Base-by-base conservation (phyloP, 1,140 invertebrate genomes). In the Drosophila lini region DNA sequence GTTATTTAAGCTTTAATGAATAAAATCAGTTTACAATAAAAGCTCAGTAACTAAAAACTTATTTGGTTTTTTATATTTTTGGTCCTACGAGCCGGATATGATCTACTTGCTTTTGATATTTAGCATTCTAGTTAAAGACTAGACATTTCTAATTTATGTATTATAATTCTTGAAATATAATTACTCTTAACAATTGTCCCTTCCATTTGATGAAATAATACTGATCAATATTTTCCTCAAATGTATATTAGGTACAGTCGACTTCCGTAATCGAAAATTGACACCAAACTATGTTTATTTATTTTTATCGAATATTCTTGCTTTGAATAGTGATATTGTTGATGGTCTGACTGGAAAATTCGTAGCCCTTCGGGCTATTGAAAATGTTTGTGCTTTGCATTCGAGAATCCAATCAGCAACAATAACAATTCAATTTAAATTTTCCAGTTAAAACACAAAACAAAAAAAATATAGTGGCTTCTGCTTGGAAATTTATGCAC, bases 341-440 rank as follows among this genome's bases (percentile, higher is more conserved):
- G 34, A 36, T 59, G 74, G 5, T n/a, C 16, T 36, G 41, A 8
- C 25, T 25, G 19, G 16, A 44, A 76, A 58, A 67, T 59, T 58
- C 36, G 15, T 40, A 68, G 48, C 62, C 61, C 74, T 76, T 40
- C 32, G 52, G 73, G 73, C 55, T 36, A 36, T 67, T 55, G 53
- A 48, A 63, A 67, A 59, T 76, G 55, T 76, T 76, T 67, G 32
- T 76, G 73, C 55, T 68, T 53, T 68, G 61, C 45, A 58, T 76
- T 67, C 52, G 34, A 16, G 55, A 42, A 76, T 76, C 47, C 73
- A 76, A 76, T 76, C 74, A 76, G 73, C 47, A 68, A 60, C 62
- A 77, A 77, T 68, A 77, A 77, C 74, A 77, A 41, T 67, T 76
- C 41, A 59, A 76, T 60, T 76, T 55, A 58, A 76, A 76, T 59